These are phyloP conservation scores for Eumaeus atala DNA, from an alignment of 1,140 invertebrate genomes.

Conservation along the genomic window DNA sequence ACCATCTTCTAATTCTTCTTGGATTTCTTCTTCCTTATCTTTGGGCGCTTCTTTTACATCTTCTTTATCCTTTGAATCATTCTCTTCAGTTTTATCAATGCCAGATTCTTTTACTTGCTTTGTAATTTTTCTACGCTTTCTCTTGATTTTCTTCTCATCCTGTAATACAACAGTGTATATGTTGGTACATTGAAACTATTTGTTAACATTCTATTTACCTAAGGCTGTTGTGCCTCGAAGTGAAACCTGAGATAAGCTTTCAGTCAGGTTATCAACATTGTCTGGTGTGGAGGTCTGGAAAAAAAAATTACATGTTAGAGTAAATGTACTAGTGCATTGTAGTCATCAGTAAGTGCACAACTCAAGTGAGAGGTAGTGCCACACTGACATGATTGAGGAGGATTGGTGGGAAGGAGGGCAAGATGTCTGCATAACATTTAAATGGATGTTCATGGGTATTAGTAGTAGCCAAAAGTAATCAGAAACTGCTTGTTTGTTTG, in stretches of 20 bases:
- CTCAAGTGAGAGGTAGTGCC: no score
- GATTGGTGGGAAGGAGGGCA: no score
- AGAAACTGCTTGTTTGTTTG: no score
- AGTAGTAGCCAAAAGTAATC: no score
- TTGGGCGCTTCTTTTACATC: constrained; percentile 17
- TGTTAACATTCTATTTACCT: constrained; percentile 74
- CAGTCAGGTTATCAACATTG: constrained; percentile 76
- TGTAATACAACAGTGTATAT: constrained; percentile 65
- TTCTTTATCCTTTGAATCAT: constrained; percentile 22
- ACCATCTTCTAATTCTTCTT: constrained; percentile 75
- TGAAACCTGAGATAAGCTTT: constrained; percentile 76
- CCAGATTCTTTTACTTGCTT: constrained; percentile 26
- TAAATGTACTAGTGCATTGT: background rate
- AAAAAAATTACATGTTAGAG: constrained; percentile 30
- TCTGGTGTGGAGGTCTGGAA: constrained; percentile 71
- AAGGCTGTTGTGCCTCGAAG: constrained; percentile 72
- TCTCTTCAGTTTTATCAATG: constrained; percentile 24
- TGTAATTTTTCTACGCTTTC: constrained; percentile 39
- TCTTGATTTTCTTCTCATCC: constrained; percentile 44
- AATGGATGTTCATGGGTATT: no score
- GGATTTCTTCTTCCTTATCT: constrained; percentile 15
- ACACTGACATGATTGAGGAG: no score
- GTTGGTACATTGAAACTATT: constrained; percentile 54
- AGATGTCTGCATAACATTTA: no score
- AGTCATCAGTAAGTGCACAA: no score